Percentiles rank a stretch among this genome's conserved stretches.
phyloP scores from a whole-genome alignment of 2,888 invertebrate species.

The Cheilosia vernalis region DNA sequence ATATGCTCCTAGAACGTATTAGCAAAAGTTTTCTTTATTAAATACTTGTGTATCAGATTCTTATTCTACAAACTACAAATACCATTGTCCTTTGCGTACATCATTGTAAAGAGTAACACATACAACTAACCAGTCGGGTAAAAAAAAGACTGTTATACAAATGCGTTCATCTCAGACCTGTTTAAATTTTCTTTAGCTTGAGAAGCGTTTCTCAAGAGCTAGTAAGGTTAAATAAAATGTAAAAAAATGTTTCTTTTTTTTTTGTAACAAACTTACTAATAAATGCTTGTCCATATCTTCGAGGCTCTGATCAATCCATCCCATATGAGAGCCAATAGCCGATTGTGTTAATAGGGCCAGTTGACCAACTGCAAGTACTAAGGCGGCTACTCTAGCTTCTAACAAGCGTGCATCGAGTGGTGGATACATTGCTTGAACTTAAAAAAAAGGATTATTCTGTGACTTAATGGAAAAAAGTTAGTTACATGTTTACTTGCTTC shows the following conservation, averaged over 20 bases:
- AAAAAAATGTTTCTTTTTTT: background rate
- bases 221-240: constrained; percentile 1
- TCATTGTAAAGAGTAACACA: background rate
- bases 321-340: constrained; percentile 84
- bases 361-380: constrained; percentile 87
- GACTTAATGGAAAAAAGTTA: background rate
- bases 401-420: constrained; percentile 88
- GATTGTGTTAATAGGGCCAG: constrained; percentile 87
- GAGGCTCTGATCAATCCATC: constrained; percentile 87
- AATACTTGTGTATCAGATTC: background rate
- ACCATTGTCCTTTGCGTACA: background rate
- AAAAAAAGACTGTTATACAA: constrained; percentile 41
- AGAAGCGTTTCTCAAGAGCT: constrained; percentile 75
- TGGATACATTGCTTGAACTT: constrained; percentile 87
- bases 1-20: too few species aligned
- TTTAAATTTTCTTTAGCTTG: constrained; percentile 74
- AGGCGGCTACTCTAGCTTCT: constrained; percentile 87
- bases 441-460: background rate
- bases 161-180: constrained; percentile 64
- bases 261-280: constrained; percentile 81
- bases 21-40: background rate
- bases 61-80: constrained; percentile 10
- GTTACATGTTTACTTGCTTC: too few species aligned
- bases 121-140: too few species aligned
- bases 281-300: constrained; percentile 88